Base-by-base conservation (phyloP, 2,888 invertebrate genomes). In the Phaonia tiefii region DNA sequence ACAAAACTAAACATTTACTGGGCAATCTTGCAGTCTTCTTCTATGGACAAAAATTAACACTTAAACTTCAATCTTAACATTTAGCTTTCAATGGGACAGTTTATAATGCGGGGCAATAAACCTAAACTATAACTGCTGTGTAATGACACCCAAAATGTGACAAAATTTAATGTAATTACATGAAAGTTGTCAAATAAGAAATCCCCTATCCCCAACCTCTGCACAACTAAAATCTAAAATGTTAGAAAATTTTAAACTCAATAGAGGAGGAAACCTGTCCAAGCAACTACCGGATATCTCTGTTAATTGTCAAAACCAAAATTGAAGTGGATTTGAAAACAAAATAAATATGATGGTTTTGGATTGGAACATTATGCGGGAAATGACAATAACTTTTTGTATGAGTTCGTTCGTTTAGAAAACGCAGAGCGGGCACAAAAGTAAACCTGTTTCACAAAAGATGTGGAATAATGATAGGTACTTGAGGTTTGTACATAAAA, bases 121-220 rank as follows among this genome's bases (percentile, higher is more conserved):
- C 31, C 31, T 31, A 31, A 8, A 31, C 31, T 5, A 31, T 31
- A 31, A 31, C 8, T 31, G 4, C 31, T 31, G 31, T 31, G n/a
- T 49, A 49, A 49, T 20, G 20, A 8, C 49, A 49, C 20, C 49
- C 1, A 20, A 20, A 49, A 44, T 10, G 49, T 49, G 49, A 49
- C 15, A 49, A 20, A 20, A 49, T 49, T 46, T 20, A 5, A 49
- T 49, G n/a, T 44, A 44, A 49, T 49, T 49, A 20, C 49, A 17
- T 20, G 49, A 49, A 49, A 49, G 49, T 49, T 49, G 49, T 8
- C 49, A 20, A 49, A 13, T 4, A 49, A 49, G 49, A 49, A 20
- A 49, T 17, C 49, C 8, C 31, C 8, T 31, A 31, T 31, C 8
- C 31, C 31, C n/a, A n/a, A n/a, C n/a, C n/a, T n/a, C n/a, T 44